These are phyloP conservation scores for Porites lobata DNA, from an alignment of 92 coral and sea anemone genomes.

Conservation along the genomic window DNA sequence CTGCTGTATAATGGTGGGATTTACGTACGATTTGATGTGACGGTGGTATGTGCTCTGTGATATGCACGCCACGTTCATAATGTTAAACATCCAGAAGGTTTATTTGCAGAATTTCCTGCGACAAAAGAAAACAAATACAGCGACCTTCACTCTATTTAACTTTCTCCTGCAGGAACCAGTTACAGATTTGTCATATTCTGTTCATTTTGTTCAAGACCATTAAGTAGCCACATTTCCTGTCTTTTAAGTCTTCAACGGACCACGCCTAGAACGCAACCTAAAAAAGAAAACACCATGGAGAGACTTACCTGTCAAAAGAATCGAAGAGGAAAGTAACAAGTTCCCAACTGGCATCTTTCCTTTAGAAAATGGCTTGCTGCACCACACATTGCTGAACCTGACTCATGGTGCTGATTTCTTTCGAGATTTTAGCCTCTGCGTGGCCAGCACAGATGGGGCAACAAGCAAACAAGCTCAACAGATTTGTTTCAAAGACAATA, in stretches of 20 bases:
- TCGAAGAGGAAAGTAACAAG: constrained; percentile 22
- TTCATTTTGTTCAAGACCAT: background rate
- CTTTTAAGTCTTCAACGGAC: background rate
- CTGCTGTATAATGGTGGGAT: constrained; percentile 30
- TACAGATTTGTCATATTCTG: background rate
- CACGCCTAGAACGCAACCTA: background rate
- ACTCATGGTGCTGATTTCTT: constrained; percentile 1
- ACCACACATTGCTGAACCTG: constrained; percentile 8
- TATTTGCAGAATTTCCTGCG: constrained; percentile 1
- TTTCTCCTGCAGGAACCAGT: background rate
- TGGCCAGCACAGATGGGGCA: constrained; percentile 31
- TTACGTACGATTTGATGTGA: constrained; percentile 22
- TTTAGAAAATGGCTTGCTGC: constrained; percentile 18
- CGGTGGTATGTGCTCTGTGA: constrained; percentile 37
- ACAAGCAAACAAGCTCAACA: constrained; percentile 25
- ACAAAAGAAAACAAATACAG: background rate
- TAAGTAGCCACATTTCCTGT: background rate
- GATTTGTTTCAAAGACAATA: background rate
- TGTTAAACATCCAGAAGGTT: constrained; percentile 16
- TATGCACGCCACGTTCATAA: constrained; percentile 38
- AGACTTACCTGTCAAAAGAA: constrained; percentile 14
- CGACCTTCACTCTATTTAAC: too few species aligned
- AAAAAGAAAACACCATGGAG: background rate
- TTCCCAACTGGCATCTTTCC: constrained; percentile 21
- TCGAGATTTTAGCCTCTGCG: constrained; percentile 3